A percentile compares a stretch with the other conserved stretches of the same genome.
Evolutionary conservation across 2,888 invertebrate genomes (phyloP).

Genomic region (Cyrtodaria siliqua): DNA sequence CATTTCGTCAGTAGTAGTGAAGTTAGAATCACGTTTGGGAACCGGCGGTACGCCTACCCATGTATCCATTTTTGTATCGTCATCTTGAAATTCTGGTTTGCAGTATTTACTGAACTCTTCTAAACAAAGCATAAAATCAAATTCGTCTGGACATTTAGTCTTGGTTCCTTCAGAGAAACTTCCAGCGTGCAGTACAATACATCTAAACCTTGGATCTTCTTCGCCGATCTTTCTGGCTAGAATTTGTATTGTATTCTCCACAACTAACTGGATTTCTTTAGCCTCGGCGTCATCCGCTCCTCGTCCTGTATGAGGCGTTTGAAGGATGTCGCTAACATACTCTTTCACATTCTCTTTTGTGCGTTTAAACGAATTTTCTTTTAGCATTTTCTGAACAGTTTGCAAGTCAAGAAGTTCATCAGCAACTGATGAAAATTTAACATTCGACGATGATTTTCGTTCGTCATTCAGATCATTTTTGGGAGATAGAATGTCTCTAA

Average conservation of each 20-base stretch:
- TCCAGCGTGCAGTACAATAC: constrained; percentile 45
- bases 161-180: constrained; percentile 60
- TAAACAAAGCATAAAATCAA: constrained; percentile 55
- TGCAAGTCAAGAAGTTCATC: constrained; percentile 20
- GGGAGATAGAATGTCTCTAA: not conserved
- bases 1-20: too few species aligned
- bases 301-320: constrained; percentile 19
- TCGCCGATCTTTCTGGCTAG: constrained; percentile 26
- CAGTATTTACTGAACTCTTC: constrained; percentile 41
- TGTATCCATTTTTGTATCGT: not conserved
- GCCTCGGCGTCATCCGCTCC: constrained; percentile 36
- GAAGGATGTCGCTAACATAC: constrained; percentile 16
- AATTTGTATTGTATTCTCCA: constrained; percentile 35
- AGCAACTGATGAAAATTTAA: constrained; percentile 21
- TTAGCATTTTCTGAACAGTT: constrained; percentile 15
- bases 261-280: constrained; percentile 35
- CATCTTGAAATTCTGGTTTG: not conserved
- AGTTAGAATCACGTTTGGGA: too few species aligned
- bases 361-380: constrained; percentile 15
- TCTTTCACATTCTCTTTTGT: not conserved
- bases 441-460: not conserved
- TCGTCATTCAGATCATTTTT: too few species aligned
- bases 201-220: constrained; percentile 32
- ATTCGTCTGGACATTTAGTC: constrained; percentile 49
- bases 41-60: too few species aligned